Evolutionary conservation across 2,888 invertebrate genomes (phyloP).

Genomic region (Venusia cambrica): DNA sequence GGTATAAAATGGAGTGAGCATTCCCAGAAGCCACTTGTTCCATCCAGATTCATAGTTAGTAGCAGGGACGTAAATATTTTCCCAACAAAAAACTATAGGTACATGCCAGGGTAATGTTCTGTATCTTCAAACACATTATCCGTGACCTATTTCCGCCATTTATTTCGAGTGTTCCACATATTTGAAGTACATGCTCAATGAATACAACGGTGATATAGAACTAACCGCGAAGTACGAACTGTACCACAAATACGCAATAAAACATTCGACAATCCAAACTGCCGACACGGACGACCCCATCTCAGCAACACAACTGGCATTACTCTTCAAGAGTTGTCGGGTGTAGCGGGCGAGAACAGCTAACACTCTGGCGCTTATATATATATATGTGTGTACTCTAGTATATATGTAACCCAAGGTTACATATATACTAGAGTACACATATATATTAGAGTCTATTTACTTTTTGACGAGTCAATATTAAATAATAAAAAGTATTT

Average conservation of each 20-base stretch:
- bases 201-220: conserved; percentile 18
- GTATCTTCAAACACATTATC: neutral
- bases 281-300: conserved; percentile 17
- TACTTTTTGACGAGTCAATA: too few relatives aligned
- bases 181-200: conserved; percentile 17
- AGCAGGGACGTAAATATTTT: neutral
- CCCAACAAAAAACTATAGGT: too few relatives aligned
- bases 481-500: too few relatives aligned
- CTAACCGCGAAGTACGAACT: conserved; percentile 11
- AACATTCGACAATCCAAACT: conserved; percentile 29
- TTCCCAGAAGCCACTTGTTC: too few relatives aligned
- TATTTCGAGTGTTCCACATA: conserved; percentile 12
- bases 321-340: conserved; percentile 32
- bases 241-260: conserved; percentile 28
- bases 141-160: conserved; percentile 4
- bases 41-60: too few relatives aligned
- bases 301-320: conserved; percentile 44
- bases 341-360: conserved; percentile 8
- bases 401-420: too few relatives aligned
- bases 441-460: too few relatives aligned
- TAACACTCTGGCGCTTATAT: conserved; percentile 1
- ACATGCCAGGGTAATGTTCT: neutral
- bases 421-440: too few relatives aligned
- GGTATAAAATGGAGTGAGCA: too few relatives aligned
- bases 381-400: too few relatives aligned